Evolutionary conservation across 1,140 invertebrate genomes (phyloP).

Genomic region (Ips typographus): DNA sequence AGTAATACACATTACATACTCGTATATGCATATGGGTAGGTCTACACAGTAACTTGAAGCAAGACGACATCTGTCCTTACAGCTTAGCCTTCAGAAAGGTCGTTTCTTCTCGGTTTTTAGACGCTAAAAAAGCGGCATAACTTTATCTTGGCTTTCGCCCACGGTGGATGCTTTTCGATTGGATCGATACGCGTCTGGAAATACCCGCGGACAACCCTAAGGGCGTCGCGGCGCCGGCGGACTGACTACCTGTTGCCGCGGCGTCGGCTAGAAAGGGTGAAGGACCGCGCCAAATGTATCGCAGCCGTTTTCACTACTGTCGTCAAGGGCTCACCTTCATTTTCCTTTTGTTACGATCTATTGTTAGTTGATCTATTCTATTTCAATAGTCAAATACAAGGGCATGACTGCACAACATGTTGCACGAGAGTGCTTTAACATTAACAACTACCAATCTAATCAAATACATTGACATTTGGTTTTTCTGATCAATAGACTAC

Average conservation of each 20-base stretch:
- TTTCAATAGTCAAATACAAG: too few relatives aligned
- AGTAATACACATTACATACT: neutral
- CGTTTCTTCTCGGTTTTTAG: neutral
- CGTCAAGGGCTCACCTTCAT: neutral
- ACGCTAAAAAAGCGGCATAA: neutral
- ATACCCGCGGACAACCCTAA: slow-evolving; percentile 32
- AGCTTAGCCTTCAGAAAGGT: neutral
- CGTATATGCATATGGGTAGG: neutral
- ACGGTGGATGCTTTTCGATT: slow-evolving; percentile 1
- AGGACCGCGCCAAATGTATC: neutral
- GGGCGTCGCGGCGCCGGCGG: slow-evolving; percentile 36
- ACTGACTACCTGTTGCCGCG: slow-evolving; percentile 24
- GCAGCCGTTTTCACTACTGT: neutral
- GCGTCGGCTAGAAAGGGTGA: slow-evolving; percentile 17
- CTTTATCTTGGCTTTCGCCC: neutral
- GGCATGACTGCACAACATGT: too few relatives aligned
- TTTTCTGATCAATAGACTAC: too few relatives aligned
- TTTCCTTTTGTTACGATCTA: too few relatives aligned
- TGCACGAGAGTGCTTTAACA: too few relatives aligned
- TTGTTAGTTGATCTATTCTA: too few relatives aligned
- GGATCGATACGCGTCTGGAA: slow-evolving; percentile 34
- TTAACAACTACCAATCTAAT: too few relatives aligned
- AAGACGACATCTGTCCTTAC: neutral
- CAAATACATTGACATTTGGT: too few relatives aligned
- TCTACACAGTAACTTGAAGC: neutral